Base-by-base conservation (phyloP, 2,888 invertebrate genomes). In the Ophion ventricosus region DNA sequence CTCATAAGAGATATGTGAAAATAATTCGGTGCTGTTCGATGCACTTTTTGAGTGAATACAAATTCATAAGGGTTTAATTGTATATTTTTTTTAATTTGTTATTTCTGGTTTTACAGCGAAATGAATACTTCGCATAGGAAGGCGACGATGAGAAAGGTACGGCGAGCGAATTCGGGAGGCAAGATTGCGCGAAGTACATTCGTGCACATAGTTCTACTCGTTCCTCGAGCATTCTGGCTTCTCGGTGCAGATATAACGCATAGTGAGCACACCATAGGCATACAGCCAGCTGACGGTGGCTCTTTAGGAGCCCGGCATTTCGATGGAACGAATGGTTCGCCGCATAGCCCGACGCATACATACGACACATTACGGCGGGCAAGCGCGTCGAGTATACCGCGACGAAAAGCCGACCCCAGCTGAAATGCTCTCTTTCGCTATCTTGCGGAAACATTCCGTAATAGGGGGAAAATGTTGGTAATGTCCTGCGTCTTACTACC, bases 271-370 rank as follows among this genome's bases (percentile, higher is more conserved):
- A 56, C 61, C 17, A 77, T 72, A 64, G 64, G 80, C 49, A 67
- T 49, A 20, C 26, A 35, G 40, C 76, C 76, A 61, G 67, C 73
- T 66, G 61, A 69, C 43, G 56, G 80, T 67, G 70, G 25, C 73
- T 84, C 73, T 56, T 73, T 69, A 73, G 67, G 40, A 40, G 26
- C 23, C 40, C 76, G 76, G 74, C 43, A 83, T 85, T 86, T 85
- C 77, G 59, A 75, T 87, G 86, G 85, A 87, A 87, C 84, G 86
- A 87, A 87, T 84, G 85, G 85, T 85, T 83, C 87, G 85, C 83
- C 85, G 88, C 87, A 89, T 89, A 88, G 85, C 84, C 81, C 84
- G 85, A 80, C 88, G 89, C 89, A 89, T 89, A 89, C 83, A 88
- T 88, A 89, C 88, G 88, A 89, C 87, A 87, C 85, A 89, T 89